Conservation (phyloP, 2,888 invertebrate species). For the Rhagonycha fulva region DNA sequence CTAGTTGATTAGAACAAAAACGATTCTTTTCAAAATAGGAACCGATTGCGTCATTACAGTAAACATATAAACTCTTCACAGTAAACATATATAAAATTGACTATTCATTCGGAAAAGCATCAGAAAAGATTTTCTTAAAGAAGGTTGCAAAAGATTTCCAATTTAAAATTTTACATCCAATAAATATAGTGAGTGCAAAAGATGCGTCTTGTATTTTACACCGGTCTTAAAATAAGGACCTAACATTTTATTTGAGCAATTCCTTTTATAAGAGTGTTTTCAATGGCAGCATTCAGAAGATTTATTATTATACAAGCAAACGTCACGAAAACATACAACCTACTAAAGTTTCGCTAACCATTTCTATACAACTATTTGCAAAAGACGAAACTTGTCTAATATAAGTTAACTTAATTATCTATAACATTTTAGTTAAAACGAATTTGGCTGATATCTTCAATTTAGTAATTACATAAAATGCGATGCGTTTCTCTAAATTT, state of each 20-base stretch:
- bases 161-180: conserved; percentile 5
- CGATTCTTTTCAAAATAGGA: neutral
- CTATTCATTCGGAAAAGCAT: neutral
- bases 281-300: conserved; percentile 16
- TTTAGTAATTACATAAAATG: neutral
- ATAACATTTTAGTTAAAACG: neutral
- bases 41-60: neutral
- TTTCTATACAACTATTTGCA: conserved; percentile 4
- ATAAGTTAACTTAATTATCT: neutral
- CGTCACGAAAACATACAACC: conserved; percentile 18
- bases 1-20: too few species aligned
- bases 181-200: conserved; percentile 6
- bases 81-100: neutral
- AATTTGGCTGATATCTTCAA: neutral
- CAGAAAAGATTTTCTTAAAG: neutral
- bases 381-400: conserved; percentile 8
- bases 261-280: conserved; percentile 20
- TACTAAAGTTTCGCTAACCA: conserved; percentile 12
- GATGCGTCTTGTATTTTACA: conserved; percentile 16
- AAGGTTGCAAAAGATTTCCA: neutral
- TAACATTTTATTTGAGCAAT: conserved; percentile 18
- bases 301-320: conserved; percentile 14
- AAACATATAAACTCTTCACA: neutral
- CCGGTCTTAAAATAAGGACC: conserved; percentile 11
- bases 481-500: neutral